Conservation (phyloP, 2,113 vertebrate species). For the Hyperopisus bebe region DNA sequence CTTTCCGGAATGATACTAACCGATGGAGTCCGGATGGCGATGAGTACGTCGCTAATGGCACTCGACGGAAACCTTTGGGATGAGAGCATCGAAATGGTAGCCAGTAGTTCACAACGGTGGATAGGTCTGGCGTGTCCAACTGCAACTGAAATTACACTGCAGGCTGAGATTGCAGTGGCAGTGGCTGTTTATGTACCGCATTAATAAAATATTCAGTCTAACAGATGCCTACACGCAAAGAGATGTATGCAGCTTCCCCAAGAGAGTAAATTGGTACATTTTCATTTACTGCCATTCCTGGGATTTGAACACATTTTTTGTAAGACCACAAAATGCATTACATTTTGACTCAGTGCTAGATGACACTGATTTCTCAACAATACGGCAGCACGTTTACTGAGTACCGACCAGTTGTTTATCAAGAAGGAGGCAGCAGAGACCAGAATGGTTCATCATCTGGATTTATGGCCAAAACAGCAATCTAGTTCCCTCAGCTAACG, state of each 20-base stretch:
- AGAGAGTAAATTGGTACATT: background rate
- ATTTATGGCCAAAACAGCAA: background rate
- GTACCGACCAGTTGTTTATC: background rate
- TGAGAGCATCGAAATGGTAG: conserved; percentile 29
- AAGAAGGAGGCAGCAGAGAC: background rate
- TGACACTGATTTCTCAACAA: background rate
- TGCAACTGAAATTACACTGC: conserved; percentile 28
- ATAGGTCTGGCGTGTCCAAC: conserved; percentile 23
- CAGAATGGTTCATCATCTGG: background rate
- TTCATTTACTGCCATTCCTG: background rate
- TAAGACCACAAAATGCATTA: background rate
- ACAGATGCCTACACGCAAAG: background rate
- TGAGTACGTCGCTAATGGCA: conserved; percentile 25
- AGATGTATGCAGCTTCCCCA: background rate
- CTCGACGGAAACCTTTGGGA: conserved; percentile 25
- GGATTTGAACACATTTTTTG: background rate
- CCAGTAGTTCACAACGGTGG: conserved; percentile 28
- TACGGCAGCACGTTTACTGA: background rate
- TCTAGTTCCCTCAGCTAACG: background rate
- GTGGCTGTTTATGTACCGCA: conserved; percentile 42
- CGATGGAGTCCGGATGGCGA: conserved; percentile 25
- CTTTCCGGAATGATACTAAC: conserved; percentile 23
- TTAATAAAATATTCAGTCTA: background rate
- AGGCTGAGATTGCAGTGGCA: conserved; percentile 9
- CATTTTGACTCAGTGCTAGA: background rate